These are phyloP conservation scores for Nibea albiflora DNA, from an alignment of 2,113 vertebrate species.

Conservation along the genomic window DNA sequence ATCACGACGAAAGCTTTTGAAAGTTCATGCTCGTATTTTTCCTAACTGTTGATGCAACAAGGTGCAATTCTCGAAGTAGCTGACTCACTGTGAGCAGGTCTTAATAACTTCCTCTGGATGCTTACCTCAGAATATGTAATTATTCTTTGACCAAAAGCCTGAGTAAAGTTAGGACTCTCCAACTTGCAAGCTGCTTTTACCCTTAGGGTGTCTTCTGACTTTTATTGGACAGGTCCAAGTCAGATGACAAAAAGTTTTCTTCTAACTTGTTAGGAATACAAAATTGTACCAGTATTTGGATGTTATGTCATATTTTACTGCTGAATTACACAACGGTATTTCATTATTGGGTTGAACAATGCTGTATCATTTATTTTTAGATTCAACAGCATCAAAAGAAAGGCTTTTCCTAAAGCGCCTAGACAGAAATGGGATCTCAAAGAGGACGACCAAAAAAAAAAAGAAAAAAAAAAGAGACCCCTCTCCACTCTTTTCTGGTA, in stretches of 20 bases:
- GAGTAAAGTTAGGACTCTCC: neutral
- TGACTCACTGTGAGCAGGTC: neutral
- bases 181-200: neutral
- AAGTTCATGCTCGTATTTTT: neutral
- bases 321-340: neutral
- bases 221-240: neutral
- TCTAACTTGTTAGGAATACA: neutral
- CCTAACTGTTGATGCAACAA: neutral
- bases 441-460: neutral
- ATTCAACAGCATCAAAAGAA: slow-evolving; percentile 39
- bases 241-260: neutral
- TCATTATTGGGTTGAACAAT: slow-evolving; percentile 3
- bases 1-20: neutral
- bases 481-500: slow-evolving; percentile 38
- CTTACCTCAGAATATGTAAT: neutral
- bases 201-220: neutral
- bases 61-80: neutral
- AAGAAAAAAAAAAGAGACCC: slow-evolving; percentile 15
- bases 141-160: neutral
- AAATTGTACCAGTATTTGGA: neutral
- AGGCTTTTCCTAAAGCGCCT: slow-evolving; percentile 6
- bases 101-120: neutral
- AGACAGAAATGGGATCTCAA: slow-evolving; percentile 36
- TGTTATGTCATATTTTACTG: slow-evolving; percentile 8
- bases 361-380: neutral